Conservation (phyloP, 2,888 invertebrate genomes). For the Andrena bicolor region DNA sequence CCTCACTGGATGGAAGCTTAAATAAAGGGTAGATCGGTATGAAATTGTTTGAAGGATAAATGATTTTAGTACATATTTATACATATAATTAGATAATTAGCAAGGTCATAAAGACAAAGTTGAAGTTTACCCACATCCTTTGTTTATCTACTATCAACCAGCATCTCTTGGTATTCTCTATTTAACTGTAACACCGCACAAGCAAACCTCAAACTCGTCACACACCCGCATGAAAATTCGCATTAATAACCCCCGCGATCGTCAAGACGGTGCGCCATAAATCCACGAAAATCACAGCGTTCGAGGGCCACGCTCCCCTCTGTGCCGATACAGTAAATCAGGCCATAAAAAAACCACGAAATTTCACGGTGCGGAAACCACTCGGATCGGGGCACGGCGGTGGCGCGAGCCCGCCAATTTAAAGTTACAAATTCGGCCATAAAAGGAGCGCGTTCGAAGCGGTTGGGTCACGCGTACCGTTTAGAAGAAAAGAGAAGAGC, state of each 20-base stretch:
- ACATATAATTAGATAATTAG: too few relatives aligned
- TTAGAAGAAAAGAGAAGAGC: constrained; percentile 65
- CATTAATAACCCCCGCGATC: constrained; percentile 43
- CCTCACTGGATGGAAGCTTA: too few relatives aligned
- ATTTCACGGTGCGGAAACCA: constrained; percentile 71
- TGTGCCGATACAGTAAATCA: constrained; percentile 63
- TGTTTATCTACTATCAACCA: too few relatives aligned
- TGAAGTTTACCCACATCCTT: too few relatives aligned
- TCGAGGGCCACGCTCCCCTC: constrained; percentile 28
- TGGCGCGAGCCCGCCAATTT: constrained; percentile 77
- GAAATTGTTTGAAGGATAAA: too few relatives aligned
- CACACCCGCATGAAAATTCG: constrained; percentile 21
- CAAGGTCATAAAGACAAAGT: too few relatives aligned
- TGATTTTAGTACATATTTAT: too few relatives aligned
- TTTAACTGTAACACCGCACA: neutral
- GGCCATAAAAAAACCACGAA: constrained; percentile 68
- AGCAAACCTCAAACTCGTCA: neutral
- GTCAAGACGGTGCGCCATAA: constrained; percentile 46
- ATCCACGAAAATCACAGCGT: constrained; percentile 48
- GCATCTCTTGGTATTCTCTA: neutral
- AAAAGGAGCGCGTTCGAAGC: constrained; percentile 73
- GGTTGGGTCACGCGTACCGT: constrained; percentile 62
- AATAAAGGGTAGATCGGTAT: too few relatives aligned
- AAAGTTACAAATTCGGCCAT: constrained; percentile 83
- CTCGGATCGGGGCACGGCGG: constrained; percentile 33